These are phyloP conservation scores for Papilio demoleus DNA, from an alignment of 2,888 invertebrate genomes.

Conservation along the genomic window DNA sequence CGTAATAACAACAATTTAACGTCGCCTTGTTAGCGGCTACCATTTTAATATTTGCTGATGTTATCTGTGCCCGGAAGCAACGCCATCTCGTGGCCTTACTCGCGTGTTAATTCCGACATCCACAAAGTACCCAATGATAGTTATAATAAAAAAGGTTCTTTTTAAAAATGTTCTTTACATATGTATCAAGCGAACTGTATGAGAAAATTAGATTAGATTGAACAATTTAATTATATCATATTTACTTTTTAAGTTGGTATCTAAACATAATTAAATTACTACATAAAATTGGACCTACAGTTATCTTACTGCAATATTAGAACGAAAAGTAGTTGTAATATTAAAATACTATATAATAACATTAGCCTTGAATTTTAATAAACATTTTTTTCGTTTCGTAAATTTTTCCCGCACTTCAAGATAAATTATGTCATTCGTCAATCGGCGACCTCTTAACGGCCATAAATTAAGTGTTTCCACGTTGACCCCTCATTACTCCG, in stretches of 20 bases:
- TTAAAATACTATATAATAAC: too few relatives aligned
- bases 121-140: neutral
- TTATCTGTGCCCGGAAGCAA: slow-evolving; percentile 34
- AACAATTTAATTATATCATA: neutral
- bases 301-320: too few relatives aligned
- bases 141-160: neutral
- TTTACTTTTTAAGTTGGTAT: too few relatives aligned
- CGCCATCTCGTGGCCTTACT: slow-evolving; percentile 31
- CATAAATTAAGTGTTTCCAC: slow-evolving; percentile 46
- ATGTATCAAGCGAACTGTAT: neutral
- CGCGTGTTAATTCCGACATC: slow-evolving; percentile 45
- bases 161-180: neutral
- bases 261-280: too few relatives aligned
- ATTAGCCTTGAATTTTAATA: too few relatives aligned
- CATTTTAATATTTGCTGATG: slow-evolving; percentile 23
- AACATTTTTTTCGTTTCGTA: neutral
- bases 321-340: too few relatives aligned
- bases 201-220: neutral
- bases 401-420: slow-evolving; percentile 38
- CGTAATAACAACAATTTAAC: slow-evolving; percentile 28
- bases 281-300: too few relatives aligned
- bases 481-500: slow-evolving; percentile 39
- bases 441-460: slow-evolving; percentile 44
- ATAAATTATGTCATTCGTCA: slow-evolving; percentile 47
- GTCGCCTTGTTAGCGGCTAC: slow-evolving; percentile 26